Evolutionary conservation across 2,888 invertebrate genomes (phyloP), one percentile per base, ranked within the genome.

Genomic region (Drosophila nr. perissopoda): DNA sequence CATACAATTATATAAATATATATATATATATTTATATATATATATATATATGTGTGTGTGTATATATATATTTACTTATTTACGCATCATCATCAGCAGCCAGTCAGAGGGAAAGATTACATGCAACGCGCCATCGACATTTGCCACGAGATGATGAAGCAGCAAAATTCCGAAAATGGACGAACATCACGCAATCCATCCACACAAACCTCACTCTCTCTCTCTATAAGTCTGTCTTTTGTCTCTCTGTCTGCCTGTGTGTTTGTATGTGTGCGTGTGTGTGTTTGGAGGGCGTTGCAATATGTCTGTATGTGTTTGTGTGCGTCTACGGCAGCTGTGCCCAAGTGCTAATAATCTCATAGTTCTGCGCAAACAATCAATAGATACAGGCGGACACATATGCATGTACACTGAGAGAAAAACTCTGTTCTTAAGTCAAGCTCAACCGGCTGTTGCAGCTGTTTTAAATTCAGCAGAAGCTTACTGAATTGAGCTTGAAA

Each of bases 311-410:
- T 61, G 49, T 61, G 36, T 52, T 34, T 66, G 68, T 72, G 58
- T 70, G 10, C 38, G 66, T 69, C 68, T 53, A 78, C 70, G 74
- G 82, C 92, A 91, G 91, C 88, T 91, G 91, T 87, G 81, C 68
- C 83, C 79, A 90, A 91, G 92, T 91, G 91, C 82, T 91, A 91
- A 91, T 90, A 91, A 91, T 91, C 91, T 83, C 91, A 91, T 89
- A 83, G 85, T 81, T 81, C 79, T 73, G 76, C 75, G 59, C 83
- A 85, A 77, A 74, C 83, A 87, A 90, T 86, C 87, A 79, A 90
- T 81, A 79, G 68, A 76, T 72, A 80, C 59, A 76, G 54, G 64
- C 25, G 58, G 10, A 33, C 6, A 31, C 33, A 67, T 33, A 58
- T 33, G 31, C 31, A 31, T 31, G 10, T 33, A 60, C 34, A 40